Evolutionary conservation across 2,888 invertebrate genomes (phyloP), one percentile per base, ranked within the genome.

Genomic region (Drosophila affinis): DNA sequence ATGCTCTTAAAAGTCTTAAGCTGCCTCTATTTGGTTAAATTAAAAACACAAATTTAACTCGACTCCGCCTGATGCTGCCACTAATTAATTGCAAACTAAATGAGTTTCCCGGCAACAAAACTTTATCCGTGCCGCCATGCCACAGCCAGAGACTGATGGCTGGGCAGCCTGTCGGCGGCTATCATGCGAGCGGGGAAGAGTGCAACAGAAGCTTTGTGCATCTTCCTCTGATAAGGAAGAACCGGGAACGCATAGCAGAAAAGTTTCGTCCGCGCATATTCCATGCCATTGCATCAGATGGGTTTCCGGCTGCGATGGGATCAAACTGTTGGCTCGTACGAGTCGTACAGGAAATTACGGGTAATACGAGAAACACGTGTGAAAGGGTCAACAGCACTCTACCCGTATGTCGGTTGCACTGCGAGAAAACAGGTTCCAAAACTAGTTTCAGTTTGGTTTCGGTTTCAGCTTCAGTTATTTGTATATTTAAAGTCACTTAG

Each of bases 81-180:
- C 88, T 85, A 83, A 88, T 83, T 83, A 83, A 83, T 83, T 83
- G 83, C 88, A 87, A 88, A 84, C 83, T 83, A 87, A 83, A 88
- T 76, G 87, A 82, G 82, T 84, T 84, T 72, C 67, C 67, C 55
- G 62, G 62, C 87, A 64, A 39, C 57, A 76, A 79, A 86, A 67
- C 84, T 83, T 88, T 80, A 77, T 73, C 81, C 72, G 47, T 60
- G 48, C 56, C 27, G 7, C 27, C 44, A 44, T 56, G 62, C 53
- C 62, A 49, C 67, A 67, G 70, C 67, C 63, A 48, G 59, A 48
- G 59, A 52, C 67, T 68, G 67, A 68, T 52, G 70, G 70, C 67
- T 59, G 67, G 70, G 59, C 67, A 52, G 67, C 59, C 67, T 58
- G 67, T 68, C 54, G 52, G 63, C 18, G 65, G 51, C 27, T 39